Evolutionary conservation across 2,888 invertebrate genomes (phyloP).

Genomic region (Pseudococcus jackbeardsleyi): DNA sequence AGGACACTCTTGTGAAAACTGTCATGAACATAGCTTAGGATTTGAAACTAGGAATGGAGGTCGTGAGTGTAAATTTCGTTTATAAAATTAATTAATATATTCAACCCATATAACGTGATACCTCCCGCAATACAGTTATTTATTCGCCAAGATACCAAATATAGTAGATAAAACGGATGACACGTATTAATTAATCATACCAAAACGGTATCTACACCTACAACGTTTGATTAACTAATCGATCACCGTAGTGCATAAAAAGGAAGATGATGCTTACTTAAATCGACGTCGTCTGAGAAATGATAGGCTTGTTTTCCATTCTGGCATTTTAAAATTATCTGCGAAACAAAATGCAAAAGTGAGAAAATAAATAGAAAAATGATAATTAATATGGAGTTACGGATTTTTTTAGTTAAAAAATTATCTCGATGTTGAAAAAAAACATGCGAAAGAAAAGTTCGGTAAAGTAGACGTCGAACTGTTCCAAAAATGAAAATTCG

Average conservation of each 20-base stretch:
- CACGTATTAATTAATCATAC: constrained; percentile 30
- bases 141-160: constrained; percentile 29
- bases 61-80: not conserved
- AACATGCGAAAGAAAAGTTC: too few species aligned
- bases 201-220: not conserved
- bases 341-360: constrained; percentile 3
- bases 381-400: not conserved
- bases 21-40: not conserved
- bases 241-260: not conserved
- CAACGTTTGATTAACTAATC: not conserved
- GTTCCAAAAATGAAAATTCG: too few species aligned
- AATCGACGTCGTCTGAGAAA: not conserved
- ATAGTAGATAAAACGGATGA: constrained; percentile 44
- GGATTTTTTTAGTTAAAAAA: too few species aligned
- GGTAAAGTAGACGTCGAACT: too few species aligned
- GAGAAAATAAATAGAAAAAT: not conserved
- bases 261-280: not conserved
- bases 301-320: constrained; percentile 51
- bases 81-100: not conserved
- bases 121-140: constrained; percentile 47
- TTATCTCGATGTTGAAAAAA: too few species aligned
- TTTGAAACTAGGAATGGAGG: not conserved
- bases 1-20: not conserved
- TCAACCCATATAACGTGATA: constrained; percentile 10
- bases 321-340: constrained; percentile 64